A percentile compares a stretch with the other conserved stretches of the same genome.
phyloP scores from a whole-genome alignment of 2,888 invertebrate genomes.

The Microctonus hyperodae region DNA sequence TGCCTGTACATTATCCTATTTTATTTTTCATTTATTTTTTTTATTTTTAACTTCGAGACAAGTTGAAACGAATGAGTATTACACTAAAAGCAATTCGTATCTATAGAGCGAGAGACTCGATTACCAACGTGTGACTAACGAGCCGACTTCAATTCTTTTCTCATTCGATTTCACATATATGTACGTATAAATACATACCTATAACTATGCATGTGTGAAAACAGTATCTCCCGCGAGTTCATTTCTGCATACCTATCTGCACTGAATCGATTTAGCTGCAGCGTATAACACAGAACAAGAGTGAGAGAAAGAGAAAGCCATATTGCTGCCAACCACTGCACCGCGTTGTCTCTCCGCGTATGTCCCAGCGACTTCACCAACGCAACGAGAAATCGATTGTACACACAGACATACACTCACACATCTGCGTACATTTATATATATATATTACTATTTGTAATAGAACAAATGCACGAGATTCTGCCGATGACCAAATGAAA shows the following conservation, averaged over 20 bases:
- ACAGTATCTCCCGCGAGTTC: slow-evolving; percentile 36
- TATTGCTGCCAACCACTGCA: slow-evolving; percentile 36
- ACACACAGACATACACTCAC: slow-evolving; percentile 5
- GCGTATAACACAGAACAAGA: slow-evolving; percentile 22
- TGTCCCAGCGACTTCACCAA: slow-evolving; percentile 33
- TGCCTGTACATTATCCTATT: background rate
- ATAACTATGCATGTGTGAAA: slow-evolving; percentile 11
- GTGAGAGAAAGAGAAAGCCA: background rate
- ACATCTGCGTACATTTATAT: background rate
- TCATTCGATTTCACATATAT: background rate
- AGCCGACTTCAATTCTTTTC: slow-evolving; percentile 46
- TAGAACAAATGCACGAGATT: slow-evolving; percentile 41
- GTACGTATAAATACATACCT: background rate
- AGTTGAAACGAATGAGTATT: background rate
- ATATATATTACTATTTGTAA: slow-evolving; percentile 45
- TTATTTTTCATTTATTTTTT: background rate
- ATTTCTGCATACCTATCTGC: slow-evolving; percentile 45
- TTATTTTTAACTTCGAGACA: background rate
- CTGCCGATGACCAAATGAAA: slow-evolving; percentile 36
- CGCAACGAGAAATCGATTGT: slow-evolving; percentile 55
- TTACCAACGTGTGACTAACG: slow-evolving; percentile 56
- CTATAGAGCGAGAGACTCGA: slow-evolving; percentile 39
- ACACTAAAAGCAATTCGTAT: slow-evolving; percentile 30
- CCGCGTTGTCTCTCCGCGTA: slow-evolving; percentile 18
- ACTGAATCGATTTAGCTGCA: slow-evolving; percentile 53